Evolutionary conservation across 2,888 invertebrate species (phyloP).

Genomic region (Dasysyrphus albostriatus): DNA sequence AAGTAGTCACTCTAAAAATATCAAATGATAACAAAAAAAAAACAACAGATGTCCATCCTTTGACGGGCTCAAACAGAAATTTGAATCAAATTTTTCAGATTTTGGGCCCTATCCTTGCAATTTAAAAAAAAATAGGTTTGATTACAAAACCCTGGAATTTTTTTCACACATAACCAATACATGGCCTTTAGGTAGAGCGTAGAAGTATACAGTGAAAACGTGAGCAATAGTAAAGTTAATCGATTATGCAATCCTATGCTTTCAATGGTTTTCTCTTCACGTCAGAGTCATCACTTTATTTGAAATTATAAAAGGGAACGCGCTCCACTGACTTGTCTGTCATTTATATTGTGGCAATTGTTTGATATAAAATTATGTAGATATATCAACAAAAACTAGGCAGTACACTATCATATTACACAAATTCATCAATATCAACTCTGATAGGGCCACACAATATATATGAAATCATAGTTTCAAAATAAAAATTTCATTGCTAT

Average conservation of each 20-base stretch:
- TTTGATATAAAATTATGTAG: not conserved
- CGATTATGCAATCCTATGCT: slow-evolving; percentile 7
- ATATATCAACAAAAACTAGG: no score
- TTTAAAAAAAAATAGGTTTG: no score
- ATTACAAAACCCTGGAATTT: not conserved
- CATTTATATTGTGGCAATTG: not conserved
- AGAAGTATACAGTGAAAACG: slow-evolving; percentile 1
- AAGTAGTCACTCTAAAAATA: no score
- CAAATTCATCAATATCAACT: slow-evolving; percentile 17
- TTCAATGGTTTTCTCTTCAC: slow-evolving; percentile 25
- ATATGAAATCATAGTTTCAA: slow-evolving; percentile 1
- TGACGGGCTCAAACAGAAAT: no score
- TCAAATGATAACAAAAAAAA: no score
- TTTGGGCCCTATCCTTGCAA: no score
- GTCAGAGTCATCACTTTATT: slow-evolving; percentile 16
- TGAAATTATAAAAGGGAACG: slow-evolving; percentile 12
- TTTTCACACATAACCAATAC: not conserved
- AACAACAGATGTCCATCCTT: no score
- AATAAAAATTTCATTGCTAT: not conserved
- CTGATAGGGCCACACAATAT: not conserved
- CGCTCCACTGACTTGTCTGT: slow-evolving; percentile 39
- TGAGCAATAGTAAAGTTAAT: slow-evolving; percentile 9
- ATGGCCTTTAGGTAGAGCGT: not conserved
- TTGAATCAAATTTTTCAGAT: no score
- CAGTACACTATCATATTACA: slow-evolving; percentile 3